phyloP scores from a whole-genome alignment of 2,888 invertebrate genomes.

The Athetis lepigone region DNA sequence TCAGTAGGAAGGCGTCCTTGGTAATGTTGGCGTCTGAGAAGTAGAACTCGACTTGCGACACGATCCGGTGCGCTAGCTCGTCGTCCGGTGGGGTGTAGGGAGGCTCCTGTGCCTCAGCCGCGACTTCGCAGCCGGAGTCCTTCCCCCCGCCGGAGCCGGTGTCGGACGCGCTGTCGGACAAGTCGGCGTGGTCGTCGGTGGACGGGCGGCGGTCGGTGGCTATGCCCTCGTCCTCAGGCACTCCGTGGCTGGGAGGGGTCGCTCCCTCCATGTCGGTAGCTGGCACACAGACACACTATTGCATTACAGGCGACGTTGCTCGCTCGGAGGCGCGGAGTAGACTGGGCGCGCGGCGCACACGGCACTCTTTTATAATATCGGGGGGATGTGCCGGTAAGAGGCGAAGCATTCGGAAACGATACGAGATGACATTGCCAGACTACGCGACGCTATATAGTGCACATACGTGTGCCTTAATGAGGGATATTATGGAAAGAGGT shows the following conservation, averaged over 20 bases:
- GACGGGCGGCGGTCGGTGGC: constrained; percentile 86
- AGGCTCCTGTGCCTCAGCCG: constrained; percentile 90
- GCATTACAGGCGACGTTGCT: constrained; percentile 83
- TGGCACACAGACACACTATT: constrained; percentile 75
- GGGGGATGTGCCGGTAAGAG: constrained; percentile 86
- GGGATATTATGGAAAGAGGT: constrained; percentile 60
- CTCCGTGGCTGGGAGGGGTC: constrained; percentile 78
- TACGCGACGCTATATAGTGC: constrained; percentile 69
- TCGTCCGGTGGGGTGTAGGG: constrained; percentile 93
- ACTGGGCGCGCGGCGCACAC: constrained; percentile 86
- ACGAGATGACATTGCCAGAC: constrained; percentile 86
- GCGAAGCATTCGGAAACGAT: constrained; percentile 80
- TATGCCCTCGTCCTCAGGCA: constrained; percentile 87
- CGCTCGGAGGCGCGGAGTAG: constrained; percentile 82
- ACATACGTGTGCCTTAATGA: constrained; percentile 44
- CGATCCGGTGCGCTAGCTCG: constrained; percentile 94
- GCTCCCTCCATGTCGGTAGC: constrained; percentile 83
- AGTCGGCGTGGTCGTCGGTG: constrained; percentile 92
- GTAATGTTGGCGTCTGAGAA: constrained; percentile 98
- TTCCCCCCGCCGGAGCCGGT: constrained; percentile 92
- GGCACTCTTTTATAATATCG: constrained; percentile 86
- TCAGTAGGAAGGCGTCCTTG: constrained; percentile 98
- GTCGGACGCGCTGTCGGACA: constrained; percentile 92
- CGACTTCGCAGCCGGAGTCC: constrained; percentile 93
- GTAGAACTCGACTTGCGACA: constrained; percentile 97